A percentile compares a stretch with the other conserved stretches of the same genome.
These are phyloP conservation scores for Calameuta filiformis DNA, from an alignment of 2,888 invertebrate species.

Conservation along the genomic window DNA sequence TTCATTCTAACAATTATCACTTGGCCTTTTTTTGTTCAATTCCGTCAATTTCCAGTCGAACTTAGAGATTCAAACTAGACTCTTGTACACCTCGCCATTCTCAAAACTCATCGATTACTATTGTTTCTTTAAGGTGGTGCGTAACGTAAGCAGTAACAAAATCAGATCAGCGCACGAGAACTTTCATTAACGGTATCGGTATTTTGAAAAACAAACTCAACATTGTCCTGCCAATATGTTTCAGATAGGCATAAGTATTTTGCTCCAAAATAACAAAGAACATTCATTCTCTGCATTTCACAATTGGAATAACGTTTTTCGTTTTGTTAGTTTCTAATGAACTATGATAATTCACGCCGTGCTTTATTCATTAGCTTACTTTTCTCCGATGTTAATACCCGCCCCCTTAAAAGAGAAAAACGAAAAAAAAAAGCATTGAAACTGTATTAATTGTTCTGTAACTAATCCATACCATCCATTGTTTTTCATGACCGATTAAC, in stretches of 20 bases:
- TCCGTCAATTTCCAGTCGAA: neutral
- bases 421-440: neutral
- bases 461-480: neutral
- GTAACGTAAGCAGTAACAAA: slow-evolving; percentile 45
- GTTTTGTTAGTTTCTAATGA: neutral
- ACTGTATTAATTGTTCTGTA: neutral
- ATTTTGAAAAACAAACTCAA: neutral
- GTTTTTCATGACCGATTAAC: neutral
- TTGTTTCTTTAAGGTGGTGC: slow-evolving; percentile 44
- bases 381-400: neutral
- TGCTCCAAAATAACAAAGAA: neutral
- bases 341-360: neutral
- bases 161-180: neutral
- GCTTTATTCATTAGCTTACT: neutral
- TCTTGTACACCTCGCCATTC: slow-evolving; percentile 4
- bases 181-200: neutral
- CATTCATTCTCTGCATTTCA: neutral
- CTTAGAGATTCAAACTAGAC: neutral
- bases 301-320: neutral
- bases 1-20: slow-evolving; percentile 2
- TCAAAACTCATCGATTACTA: slow-evolving; percentile 23
- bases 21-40: neutral
- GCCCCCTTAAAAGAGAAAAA: neutral
- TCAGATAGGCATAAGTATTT: neutral
- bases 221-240: neutral